A percentile compares a stretch with the other conserved stretches of the same genome.
Conservation (phyloP, 1,140 invertebrate genomes). For the Goniozus legneri region DNA sequence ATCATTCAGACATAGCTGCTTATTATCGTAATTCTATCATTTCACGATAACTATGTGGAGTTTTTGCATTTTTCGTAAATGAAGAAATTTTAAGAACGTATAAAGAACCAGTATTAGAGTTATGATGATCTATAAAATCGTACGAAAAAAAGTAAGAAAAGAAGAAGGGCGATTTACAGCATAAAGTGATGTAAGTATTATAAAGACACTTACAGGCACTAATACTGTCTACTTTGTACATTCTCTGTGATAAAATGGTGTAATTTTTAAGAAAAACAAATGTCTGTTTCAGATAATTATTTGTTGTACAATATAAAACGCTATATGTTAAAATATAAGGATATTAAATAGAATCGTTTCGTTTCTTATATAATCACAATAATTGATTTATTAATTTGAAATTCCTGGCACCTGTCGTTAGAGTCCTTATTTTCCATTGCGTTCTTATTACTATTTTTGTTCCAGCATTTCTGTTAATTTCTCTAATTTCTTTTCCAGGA, state of each 20-base stretch:
- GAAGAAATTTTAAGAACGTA: no score
- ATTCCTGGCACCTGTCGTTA: no score
- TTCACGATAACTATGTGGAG: no score
- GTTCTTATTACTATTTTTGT: no score
- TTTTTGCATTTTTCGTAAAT: no score
- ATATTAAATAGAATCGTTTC: neutral
- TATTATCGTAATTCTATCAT: no score
- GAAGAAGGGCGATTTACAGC: constrained; percentile 8
- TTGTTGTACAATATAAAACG: constrained; percentile 34
- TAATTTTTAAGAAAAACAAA: constrained; percentile 30
- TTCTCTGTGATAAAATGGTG: constrained; percentile 44
- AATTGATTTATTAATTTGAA: constrained; percentile 65
- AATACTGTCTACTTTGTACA: constrained; percentile 33
- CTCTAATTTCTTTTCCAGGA: constrained; percentile 73
- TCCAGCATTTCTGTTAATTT: constrained; percentile 65
- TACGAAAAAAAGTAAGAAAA: constrained; percentile 1
- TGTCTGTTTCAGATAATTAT: constrained; percentile 26
- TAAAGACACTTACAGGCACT: constrained; percentile 29
- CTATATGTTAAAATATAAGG: constrained; percentile 8
- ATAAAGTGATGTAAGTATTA: constrained; percentile 9
- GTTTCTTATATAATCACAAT: neutral
- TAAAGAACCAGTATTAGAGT: no score
- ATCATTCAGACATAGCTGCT: no score
- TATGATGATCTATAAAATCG: no score
- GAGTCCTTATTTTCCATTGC: no score